A percentile compares a stretch with the other conserved stretches of the same genome.
These are phyloP conservation scores for Darevskia mixta DNA, from an alignment of 2,797 vertebrate genomes.

Conservation along the genomic window DNA sequence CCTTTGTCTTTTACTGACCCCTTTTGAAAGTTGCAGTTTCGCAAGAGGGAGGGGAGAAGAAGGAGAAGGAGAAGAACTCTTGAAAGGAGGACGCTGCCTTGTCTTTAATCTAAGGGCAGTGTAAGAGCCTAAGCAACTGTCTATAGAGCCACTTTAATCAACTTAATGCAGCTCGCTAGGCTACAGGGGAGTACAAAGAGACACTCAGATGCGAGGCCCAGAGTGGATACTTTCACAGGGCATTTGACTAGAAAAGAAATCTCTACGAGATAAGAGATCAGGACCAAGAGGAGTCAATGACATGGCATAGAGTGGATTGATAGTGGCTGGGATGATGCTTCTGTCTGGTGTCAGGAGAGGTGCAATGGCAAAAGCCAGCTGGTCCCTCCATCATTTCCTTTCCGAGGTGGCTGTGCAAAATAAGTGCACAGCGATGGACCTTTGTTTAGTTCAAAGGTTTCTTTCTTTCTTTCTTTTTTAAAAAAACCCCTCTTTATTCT, in stretches of 20 bases:
- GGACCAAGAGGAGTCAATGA: slow-evolving; percentile 77
- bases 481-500: slow-evolving; percentile 91
- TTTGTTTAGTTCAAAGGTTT: slow-evolving; percentile 99
- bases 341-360: slow-evolving; percentile 63
- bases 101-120: slow-evolving; percentile 95
- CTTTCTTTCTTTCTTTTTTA: slow-evolving; percentile 48
- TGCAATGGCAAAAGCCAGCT: slow-evolving; percentile 79
- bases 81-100: slow-evolving; percentile 79
- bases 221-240: slow-evolving; percentile 85
- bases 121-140: slow-evolving; percentile 87
- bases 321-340: slow-evolving; percentile 68
- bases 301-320: slow-evolving; percentile 62
- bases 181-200: slow-evolving; percentile 90
- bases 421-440: slow-evolving; percentile 90
- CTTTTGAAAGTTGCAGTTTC: slow-evolving; percentile 90
- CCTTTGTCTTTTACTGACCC: slow-evolving; percentile 93
- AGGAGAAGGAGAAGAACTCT: slow-evolving; percentile 64
- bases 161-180: slow-evolving; percentile 93
- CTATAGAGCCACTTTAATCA: slow-evolving; percentile 93
- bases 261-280: slow-evolving; percentile 75
- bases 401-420: slow-evolving; percentile 88
- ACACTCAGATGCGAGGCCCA: slow-evolving; percentile 85
- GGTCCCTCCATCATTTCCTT: slow-evolving; percentile 83
- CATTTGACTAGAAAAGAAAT: slow-evolving; percentile 77
- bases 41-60: slow-evolving; percentile 48